Evolutionary conservation across 2,113 vertebrate genomes (phyloP), one percentile per base, ranked within the genome.

Genomic region (Leptobrachium ailaonicum): DNA sequence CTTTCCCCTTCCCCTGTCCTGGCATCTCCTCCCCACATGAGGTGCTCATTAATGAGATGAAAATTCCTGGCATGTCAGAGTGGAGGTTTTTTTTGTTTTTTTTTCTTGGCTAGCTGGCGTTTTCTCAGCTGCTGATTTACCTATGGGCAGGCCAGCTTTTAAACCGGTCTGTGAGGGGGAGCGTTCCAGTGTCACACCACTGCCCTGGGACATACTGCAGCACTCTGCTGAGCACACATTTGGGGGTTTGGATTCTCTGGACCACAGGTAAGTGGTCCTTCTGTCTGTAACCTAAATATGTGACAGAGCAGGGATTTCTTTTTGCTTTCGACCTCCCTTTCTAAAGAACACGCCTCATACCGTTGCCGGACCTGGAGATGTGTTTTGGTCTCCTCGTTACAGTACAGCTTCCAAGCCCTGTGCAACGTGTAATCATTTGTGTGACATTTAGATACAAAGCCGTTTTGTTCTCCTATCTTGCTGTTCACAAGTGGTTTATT

Each of bases 41-140:
- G 75, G 66, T 77, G 75, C 72, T 68, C 71, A 75, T 69, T 81
- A 81, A 75, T 75, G 58, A 69, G 72, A 74, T 81, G 79, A 73
- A 75, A 58, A 81, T 81, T 81, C 79, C 79, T 75, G 79, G 66
- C 79, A 75, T 81, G 79, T 81, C 79, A 69, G 71, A 69, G 64
- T 69, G 71, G 63, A 80, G 32, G 6, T 56, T 63, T 81, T 32
- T 32, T 32, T 32, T 32, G 44, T 63, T 81, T 32, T 32, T 32
- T 32, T 32, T 32, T 32, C 1, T 80, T 74, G 71, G 71, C 78
- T 74, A 12, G 44, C n/a, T 6, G 64, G 71, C 56, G 71, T 60
- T 74, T 79, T 74, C 64, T 81, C 72, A 75, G 79, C 71, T 75
- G 79, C 72, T 81, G 40, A 40, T 56, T 69, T 40, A 81, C 79